phyloP scores from a whole-genome alignment of 2,888 invertebrate species.

The Ramazzottius varieornatus region DNA sequence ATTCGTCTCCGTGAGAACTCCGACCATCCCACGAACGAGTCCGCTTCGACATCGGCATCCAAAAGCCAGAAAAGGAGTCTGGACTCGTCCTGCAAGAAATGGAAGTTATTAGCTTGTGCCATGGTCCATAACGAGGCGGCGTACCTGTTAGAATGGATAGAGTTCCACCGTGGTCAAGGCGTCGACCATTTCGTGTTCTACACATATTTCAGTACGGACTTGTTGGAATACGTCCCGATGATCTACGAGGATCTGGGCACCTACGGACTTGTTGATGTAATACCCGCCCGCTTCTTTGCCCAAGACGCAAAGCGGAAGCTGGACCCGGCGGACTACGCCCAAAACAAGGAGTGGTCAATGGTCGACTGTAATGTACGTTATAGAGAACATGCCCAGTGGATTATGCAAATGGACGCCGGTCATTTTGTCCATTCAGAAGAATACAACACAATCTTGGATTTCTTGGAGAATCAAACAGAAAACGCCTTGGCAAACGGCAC shows the following conservation, averaged over 20 bases:
- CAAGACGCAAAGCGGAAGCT: not conserved
- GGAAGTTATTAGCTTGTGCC: not conserved
- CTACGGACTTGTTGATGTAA: not conserved
- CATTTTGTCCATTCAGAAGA: not conserved
- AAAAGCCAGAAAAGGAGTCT: no score
- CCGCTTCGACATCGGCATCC: no score
- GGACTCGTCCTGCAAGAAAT: no score
- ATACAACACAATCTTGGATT: not conserved
- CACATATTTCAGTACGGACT: not conserved
- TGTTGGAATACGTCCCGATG: not conserved
- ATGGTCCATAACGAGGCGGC: constrained; percentile 1
- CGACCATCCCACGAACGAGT: no score
- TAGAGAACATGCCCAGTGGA: not conserved
- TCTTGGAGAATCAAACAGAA: not conserved
- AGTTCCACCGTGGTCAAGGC: not conserved
- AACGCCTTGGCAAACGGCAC: not conserved
- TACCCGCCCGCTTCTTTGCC: not conserved
- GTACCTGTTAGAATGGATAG: not conserved
- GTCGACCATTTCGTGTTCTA: not conserved
- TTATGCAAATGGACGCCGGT: not conserved
- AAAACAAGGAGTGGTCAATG: constrained; percentile 3
- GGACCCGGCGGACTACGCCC: not conserved
- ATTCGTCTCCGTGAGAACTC: no score
- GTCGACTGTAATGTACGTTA: not conserved
- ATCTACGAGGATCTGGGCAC: not conserved